Percentiles rank a stretch among this genome's conserved stretches.
Conservation (phyloP, 2,888 invertebrate genomes). For the Strigamia crassipes region DNA sequence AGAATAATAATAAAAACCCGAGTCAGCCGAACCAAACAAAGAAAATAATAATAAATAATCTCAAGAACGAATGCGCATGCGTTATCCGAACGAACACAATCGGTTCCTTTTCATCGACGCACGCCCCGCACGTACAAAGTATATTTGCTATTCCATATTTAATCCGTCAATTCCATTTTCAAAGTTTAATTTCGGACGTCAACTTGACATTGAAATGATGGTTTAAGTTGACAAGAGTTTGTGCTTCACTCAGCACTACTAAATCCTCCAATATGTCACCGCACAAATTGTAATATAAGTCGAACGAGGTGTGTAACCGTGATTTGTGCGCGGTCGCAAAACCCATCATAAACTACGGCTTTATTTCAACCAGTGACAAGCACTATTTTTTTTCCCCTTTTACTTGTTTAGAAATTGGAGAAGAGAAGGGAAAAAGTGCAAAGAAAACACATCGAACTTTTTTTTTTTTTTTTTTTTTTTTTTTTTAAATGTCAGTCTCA, state of each 20-base stretch:
- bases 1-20: slow-evolving; percentile 23
- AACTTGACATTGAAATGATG: slow-evolving; percentile 18
- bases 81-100: background rate
- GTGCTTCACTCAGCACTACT: background rate
- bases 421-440: background rate
- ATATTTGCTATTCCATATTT: background rate
- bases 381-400: background rate
- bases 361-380: background rate
- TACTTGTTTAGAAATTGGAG: background rate
- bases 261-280: slow-evolving; percentile 26
- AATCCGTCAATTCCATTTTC: background rate
- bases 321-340: background rate
- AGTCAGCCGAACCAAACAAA: background rate
- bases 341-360: slow-evolving; percentile 13
- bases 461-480: background rate
- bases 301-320: slow-evolving; percentile 4
- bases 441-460: background rate
- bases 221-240: background rate
- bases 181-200: background rate
- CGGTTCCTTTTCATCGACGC: background rate
- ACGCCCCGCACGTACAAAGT: background rate
- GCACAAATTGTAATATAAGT: background rate
- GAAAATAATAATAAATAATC: background rate
- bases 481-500: background rate
- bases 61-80: background rate